phyloP scores from a whole-genome alignment of 2,113 vertebrate species.

The Corythoichthys intestinalis region DNA sequence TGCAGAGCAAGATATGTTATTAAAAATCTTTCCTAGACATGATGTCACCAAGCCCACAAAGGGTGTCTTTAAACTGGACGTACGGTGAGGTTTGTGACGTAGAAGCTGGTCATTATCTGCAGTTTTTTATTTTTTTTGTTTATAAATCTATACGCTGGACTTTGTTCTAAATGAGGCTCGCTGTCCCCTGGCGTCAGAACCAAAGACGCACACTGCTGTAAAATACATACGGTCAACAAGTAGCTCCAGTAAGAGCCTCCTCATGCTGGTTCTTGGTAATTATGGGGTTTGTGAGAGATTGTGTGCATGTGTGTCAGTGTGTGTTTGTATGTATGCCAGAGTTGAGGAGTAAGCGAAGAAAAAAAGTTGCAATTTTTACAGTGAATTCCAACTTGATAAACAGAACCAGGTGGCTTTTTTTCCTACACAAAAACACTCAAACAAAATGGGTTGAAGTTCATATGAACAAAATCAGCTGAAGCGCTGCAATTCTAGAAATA shows the following conservation, averaged over 20 bases:
- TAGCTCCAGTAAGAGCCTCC: slow-evolving; percentile 42
- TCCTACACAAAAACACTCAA: slow-evolving; percentile 32
- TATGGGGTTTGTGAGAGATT: slow-evolving; percentile 46
- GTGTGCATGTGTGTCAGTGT: slow-evolving; percentile 25
- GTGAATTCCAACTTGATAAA: slow-evolving; percentile 74
- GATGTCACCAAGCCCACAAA: slow-evolving; percentile 61
- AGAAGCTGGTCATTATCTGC: slow-evolving; percentile 33
- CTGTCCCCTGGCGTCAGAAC: slow-evolving; percentile 10
- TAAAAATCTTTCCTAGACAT: slow-evolving; percentile 61
- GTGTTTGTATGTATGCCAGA: slow-evolving; percentile 26
- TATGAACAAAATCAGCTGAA: background rate
- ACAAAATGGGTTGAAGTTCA: background rate
- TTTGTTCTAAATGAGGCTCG: slow-evolving; percentile 21
- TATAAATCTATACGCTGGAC: slow-evolving; percentile 14
- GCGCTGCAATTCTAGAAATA: background rate
- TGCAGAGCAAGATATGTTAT: slow-evolving; percentile 56
- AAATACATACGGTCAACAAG: slow-evolving; percentile 51
- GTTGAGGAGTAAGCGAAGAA: slow-evolving; percentile 37
- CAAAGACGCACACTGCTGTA: slow-evolving; percentile 10
- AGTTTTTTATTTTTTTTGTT: slow-evolving; percentile 14
- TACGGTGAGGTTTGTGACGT: slow-evolving; percentile 38
- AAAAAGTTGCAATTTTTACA: slow-evolving; percentile 69
- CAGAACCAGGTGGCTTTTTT: slow-evolving; percentile 71
- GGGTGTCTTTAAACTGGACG: slow-evolving; percentile 55
- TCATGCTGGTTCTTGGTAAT: slow-evolving; percentile 58